A percentile compares a stretch with the other conserved stretches of the same genome.
Conservation (phyloP, 1,140 invertebrate species). For the Cylas formicarius region DNA sequence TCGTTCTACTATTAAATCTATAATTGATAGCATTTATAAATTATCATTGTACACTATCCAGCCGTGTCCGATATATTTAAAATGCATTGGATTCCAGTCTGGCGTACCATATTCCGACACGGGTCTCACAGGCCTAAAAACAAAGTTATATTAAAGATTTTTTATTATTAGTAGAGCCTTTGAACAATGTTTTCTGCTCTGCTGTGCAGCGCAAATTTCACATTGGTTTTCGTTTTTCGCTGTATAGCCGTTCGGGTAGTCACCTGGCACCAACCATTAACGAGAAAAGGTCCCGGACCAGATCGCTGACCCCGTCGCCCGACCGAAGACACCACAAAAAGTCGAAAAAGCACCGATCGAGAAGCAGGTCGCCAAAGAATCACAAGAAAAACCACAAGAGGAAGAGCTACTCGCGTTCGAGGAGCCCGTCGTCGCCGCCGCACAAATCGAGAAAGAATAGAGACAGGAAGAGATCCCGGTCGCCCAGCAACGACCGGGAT, state of each 20-base stretch:
- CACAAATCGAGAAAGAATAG: conserved; percentile 32
- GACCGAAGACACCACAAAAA: conserved; percentile 39
- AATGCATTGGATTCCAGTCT: no score
- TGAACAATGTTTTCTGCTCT: not conserved
- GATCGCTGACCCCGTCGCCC: conserved; percentile 46
- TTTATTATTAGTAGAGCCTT: not conserved
- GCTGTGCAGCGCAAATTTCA: not conserved
- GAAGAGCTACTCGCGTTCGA: conserved; percentile 48
- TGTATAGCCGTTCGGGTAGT: conserved; percentile 41
- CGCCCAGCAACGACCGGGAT: conserved; percentile 34
- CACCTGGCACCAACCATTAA: conserved; percentile 37
- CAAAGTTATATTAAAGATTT: conserved; percentile 5
- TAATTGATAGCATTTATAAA: no score
- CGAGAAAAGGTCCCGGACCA: conserved; percentile 39
- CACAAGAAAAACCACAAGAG: conserved; percentile 46
- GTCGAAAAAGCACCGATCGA: conserved; percentile 44
- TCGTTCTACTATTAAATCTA: no score
- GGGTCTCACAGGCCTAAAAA: no score
- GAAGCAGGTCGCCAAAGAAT: conserved; percentile 44
- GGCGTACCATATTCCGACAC: no score
- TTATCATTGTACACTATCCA: no score
- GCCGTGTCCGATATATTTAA: no score
- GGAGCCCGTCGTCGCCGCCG: conserved; percentile 39
- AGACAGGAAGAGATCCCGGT: conserved; percentile 31
- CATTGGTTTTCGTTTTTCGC: no score